Evolutionary conservation across 1,140 invertebrate species (phyloP).

Genomic region (Agraylea sexmaculata): DNA sequence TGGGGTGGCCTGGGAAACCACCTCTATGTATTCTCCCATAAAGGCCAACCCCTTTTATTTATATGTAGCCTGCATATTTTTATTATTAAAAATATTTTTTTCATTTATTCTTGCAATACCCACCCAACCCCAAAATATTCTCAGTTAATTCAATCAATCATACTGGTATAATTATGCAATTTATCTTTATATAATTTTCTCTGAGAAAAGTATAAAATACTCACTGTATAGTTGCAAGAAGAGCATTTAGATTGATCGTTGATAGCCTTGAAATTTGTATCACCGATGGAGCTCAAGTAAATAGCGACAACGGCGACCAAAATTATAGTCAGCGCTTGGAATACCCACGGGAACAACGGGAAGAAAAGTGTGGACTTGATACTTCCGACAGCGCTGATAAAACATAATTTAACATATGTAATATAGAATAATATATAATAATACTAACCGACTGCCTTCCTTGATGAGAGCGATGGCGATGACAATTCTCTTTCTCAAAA

Average conservation of each 20-base stretch:
- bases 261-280: conserved; percentile 45
- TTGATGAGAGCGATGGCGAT: conserved; percentile 87
- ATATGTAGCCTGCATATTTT: too few species aligned
- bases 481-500: conserved; percentile 71
- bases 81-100: too few species aligned
- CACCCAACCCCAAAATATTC: too few species aligned
- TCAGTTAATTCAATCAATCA: too few species aligned
- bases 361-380: conserved; percentile 80
- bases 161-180: too few species aligned
- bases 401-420: conserved; percentile 3
- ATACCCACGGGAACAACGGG: conserved; percentile 79
- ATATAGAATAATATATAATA: conserved; percentile 3
- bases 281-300: conserved; percentile 54
- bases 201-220: conserved; percentile 5
- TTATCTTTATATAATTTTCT: neutral
- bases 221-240: conserved; percentile 14
- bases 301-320: conserved; percentile 63
- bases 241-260: too few species aligned
- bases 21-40: too few species aligned
- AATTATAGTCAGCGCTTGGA: conserved; percentile 62
- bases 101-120: too few species aligned
- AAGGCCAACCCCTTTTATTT: too few species aligned
- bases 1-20: too few species aligned
- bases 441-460: conserved; percentile 65
- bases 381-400: conserved; percentile 66